Conservation (phyloP, 2,888 invertebrate genomes). For the Halictus ligatus region DNA sequence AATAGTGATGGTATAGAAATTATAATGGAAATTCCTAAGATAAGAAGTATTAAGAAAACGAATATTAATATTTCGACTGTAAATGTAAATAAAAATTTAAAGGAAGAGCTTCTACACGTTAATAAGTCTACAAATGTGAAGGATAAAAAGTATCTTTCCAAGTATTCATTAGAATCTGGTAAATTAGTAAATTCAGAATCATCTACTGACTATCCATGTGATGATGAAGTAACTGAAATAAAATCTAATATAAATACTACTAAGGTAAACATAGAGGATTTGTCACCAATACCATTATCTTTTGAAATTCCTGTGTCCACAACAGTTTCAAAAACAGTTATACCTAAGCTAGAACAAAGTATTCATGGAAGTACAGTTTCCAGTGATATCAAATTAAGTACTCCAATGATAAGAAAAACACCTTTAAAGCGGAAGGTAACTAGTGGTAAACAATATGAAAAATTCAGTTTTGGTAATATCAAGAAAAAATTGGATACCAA, state of each 20-base stretch:
- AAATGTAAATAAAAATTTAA: background rate
- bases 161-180: background rate
- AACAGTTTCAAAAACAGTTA: conserved; percentile 14
- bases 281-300: conserved; percentile 55
- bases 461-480: conserved; percentile 61
- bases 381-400: conserved; percentile 3
- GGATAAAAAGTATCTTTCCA: background rate
- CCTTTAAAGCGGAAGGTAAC: conserved; percentile 24
- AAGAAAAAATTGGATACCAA: conserved; percentile 38
- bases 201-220: background rate
- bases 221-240: conserved; percentile 8
- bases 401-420: background rate
- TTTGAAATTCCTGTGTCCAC: conserved; percentile 44
- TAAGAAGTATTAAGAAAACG: conserved; percentile 46
- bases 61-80: conserved; percentile 44
- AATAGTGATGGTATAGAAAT: background rate
- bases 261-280: conserved; percentile 53
- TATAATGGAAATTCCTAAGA: conserved; percentile 26
- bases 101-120: conserved; percentile 7
- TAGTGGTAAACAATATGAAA: conserved; percentile 57
- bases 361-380: background rate
- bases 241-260: conserved; percentile 46
- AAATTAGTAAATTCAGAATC: background rate
- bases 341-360: background rate
- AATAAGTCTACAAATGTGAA: background rate